Evolutionary conservation across 2,797 vertebrate species (phyloP).

Genomic region (Loriculus beryllinus): DNA sequence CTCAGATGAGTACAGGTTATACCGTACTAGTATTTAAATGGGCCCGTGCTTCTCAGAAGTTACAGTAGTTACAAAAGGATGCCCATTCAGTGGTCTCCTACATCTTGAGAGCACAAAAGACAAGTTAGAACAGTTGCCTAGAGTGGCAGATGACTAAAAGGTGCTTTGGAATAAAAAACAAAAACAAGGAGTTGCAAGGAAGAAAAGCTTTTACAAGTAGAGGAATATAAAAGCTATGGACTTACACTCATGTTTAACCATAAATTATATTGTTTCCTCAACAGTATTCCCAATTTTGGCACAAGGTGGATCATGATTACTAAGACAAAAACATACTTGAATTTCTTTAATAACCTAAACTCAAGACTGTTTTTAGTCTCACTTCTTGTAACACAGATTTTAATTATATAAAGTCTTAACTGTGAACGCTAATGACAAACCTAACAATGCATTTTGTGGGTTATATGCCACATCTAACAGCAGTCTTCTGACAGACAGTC

Average conservation of each 20-base stretch:
- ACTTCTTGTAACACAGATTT: background rate
- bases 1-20: background rate
- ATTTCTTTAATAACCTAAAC: background rate
- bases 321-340: background rate
- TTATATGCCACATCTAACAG: background rate
- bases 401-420: background rate
- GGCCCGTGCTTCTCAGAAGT: background rate
- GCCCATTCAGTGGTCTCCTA: background rate
- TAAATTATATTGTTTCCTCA: background rate
- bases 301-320: background rate
- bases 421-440: background rate
- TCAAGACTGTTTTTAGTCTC: background rate
- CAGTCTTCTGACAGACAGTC: background rate
- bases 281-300: background rate
- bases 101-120: background rate
- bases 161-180: background rate
- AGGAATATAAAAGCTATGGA: background rate
- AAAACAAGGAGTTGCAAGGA: background rate
- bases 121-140: background rate
- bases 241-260: background rate
- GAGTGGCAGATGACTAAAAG: background rate
- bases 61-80: background rate
- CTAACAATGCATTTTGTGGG: background rate
- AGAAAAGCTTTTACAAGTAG: background rate
- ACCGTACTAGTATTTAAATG: background rate